A percentile compares a stretch with the other conserved stretches of the same genome.
Conservation (phyloP, 2,888 invertebrate genomes). For the Lasioglossum figueresi region DNA sequence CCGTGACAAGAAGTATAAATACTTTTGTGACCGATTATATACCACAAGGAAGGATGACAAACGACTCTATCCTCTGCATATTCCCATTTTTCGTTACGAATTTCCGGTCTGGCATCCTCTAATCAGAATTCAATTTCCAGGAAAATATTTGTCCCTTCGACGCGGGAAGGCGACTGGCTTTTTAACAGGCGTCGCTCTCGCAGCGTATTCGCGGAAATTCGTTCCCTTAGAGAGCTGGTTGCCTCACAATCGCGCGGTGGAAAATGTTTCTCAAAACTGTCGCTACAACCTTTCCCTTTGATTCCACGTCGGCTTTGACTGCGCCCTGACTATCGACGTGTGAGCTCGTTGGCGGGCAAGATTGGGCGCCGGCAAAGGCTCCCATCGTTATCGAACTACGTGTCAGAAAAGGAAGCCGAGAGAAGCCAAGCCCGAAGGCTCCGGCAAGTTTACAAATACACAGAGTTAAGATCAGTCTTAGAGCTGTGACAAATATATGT, state of each 20-base stretch:
- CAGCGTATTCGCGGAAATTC: constrained; percentile 20
- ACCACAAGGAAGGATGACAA: not conserved
- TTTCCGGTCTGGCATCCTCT: not conserved
- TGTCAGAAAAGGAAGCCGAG: constrained; percentile 31
- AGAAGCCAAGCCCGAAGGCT: constrained; percentile 49
- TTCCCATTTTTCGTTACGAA: not conserved
- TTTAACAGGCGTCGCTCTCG: not conserved
- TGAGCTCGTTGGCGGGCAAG: constrained; percentile 46
- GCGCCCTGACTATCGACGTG: constrained; percentile 36
- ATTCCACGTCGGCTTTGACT: constrained; percentile 28
- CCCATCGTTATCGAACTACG: constrained; percentile 43
- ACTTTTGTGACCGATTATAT: not conserved
- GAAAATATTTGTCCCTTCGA: constrained; percentile 43
- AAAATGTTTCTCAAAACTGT: constrained; percentile 35
- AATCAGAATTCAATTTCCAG: constrained; percentile 51
- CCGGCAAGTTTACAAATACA: constrained; percentile 58
- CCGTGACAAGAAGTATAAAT: too few species aligned
- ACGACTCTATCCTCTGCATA: not conserved
- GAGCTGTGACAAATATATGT: constrained; percentile 20
- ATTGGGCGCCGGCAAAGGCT: constrained; percentile 52
- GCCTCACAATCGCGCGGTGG: constrained; percentile 34
- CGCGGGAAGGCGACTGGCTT: constrained; percentile 4
- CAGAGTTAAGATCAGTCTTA: too few species aligned
- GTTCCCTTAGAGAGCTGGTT: constrained; percentile 15
- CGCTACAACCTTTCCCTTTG: constrained; percentile 36